Percentiles rank a stretch among this genome's conserved stretches.
phyloP scores from a whole-genome alignment of 1,140 invertebrate genomes.

The Agrilus planipennis region DNA sequence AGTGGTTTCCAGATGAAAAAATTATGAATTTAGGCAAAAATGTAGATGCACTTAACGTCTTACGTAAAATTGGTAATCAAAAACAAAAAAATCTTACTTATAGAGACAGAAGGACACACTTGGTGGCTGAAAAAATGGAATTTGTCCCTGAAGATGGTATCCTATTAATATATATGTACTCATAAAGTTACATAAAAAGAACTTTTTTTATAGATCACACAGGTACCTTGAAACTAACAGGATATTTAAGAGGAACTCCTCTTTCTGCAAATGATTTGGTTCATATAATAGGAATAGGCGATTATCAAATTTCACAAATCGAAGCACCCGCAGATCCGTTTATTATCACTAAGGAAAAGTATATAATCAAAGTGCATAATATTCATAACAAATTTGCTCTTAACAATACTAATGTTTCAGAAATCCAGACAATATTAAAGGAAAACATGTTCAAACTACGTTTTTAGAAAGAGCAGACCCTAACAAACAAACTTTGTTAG shows the following conservation, averaged over 20 bases:
- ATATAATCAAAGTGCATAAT: conserved; percentile 2
- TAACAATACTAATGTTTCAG: background rate
- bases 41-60: conserved; percentile 64
- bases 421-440: background rate
- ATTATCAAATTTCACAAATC: conserved; percentile 83
- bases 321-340: conserved; percentile 63
- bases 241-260: conserved; percentile 69
- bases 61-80: conserved; percentile 69
- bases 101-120: conserved; percentile 63
- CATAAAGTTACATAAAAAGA: too few species aligned
- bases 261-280: conserved; percentile 80
- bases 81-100: conserved; percentile 63
- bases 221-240: conserved; percentile 73
- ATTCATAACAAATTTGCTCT: background rate
- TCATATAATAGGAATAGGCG: conserved; percentile 81
- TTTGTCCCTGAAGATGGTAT: conserved; percentile 41
- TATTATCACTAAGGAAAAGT: conserved; percentile 45
- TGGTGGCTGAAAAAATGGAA: conserved; percentile 68
- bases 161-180: conserved; percentile 4
- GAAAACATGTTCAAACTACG: too few species aligned
- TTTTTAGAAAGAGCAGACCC: conserved; percentile 58
- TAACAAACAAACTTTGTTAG: conserved; percentile 59
- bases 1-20: conserved; percentile 76
- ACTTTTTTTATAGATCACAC: conserved; percentile 22
- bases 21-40: conserved; percentile 60